Percentiles rank a stretch among this genome's conserved stretches.
phyloP scores from a whole-genome alignment of 2,113 vertebrate species.

The Lepidiolamprologus cunningtoni region DNA sequence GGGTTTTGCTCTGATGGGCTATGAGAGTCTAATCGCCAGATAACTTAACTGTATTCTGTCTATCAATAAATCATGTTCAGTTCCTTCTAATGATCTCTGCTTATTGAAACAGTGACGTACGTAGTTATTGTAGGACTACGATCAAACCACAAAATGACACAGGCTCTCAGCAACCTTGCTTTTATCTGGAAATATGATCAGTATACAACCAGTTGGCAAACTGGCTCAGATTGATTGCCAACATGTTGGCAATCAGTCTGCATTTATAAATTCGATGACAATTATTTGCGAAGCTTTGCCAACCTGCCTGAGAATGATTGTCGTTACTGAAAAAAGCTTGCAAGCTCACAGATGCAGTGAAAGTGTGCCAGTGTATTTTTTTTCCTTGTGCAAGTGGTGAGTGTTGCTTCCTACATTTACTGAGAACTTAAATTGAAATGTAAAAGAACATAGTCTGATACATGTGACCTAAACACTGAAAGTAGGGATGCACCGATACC shows the following conservation, averaged over 20 bases:
- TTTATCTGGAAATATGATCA: neutral
- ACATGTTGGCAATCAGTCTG: neutral
- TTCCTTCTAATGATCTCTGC: neutral
- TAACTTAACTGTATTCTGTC: neutral
- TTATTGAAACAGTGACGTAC: neutral
- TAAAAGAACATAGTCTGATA: neutral
- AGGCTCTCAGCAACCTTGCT: neutral
- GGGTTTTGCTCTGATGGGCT: neutral
- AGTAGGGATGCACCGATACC: too few species aligned
- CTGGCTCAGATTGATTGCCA: neutral
- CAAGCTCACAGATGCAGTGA: neutral
- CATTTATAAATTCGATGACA: neutral
- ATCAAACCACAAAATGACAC: neutral
- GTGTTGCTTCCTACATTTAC: neutral
- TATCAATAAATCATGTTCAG: neutral
- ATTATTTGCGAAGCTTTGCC: neutral
- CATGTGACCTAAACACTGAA: neutral
- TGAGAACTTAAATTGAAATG: neutral
- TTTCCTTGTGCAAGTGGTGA: accelerated
- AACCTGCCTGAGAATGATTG: neutral
- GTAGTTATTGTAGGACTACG: neutral
- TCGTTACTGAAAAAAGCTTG: neutral
- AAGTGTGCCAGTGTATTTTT: neutral
- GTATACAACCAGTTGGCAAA: neutral
- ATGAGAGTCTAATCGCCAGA: accelerated